Percentiles rank a stretch among this genome's conserved stretches.
Evolutionary conservation across 2,113 vertebrate genomes (phyloP).

Genomic region (Ameiurus melas): DNA sequence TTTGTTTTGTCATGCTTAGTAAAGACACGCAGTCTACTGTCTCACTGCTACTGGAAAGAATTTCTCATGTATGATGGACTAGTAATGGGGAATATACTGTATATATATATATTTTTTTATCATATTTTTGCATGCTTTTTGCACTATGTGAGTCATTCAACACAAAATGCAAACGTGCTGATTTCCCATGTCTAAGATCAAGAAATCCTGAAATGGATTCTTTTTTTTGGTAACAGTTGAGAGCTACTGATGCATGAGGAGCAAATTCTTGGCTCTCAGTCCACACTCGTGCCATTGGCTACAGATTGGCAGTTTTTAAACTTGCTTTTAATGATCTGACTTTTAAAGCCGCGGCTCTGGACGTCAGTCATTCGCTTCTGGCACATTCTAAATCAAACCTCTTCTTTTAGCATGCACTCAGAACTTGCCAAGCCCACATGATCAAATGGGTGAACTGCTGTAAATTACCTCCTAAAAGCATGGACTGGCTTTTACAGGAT

Average conservation of each 20-base stretch:
- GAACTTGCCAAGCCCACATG: neutral
- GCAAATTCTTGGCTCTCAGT: constrained; percentile 15
- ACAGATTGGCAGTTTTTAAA: constrained; percentile 17
- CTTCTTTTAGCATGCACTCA: constrained; percentile 16
- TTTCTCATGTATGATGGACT: neutral
- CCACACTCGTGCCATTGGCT: constrained; percentile 5
- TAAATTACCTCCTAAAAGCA: constrained; percentile 15
- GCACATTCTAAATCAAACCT: constrained; percentile 24
- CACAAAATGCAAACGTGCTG: neutral
- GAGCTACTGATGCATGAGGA: constrained; percentile 21
- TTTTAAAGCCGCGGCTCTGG: constrained; percentile 9
- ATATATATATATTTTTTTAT: neutral
- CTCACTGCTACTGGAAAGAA: neutral
- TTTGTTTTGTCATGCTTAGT: neutral
- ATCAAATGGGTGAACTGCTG: constrained; percentile 29
- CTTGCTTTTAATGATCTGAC: constrained; percentile 36
- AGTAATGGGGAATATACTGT: neutral
- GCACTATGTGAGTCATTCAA: neutral
- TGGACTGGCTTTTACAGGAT: constrained; percentile 21
- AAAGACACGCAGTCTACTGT: neutral
- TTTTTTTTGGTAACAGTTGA: constrained; percentile 12
- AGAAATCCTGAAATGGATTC: neutral
- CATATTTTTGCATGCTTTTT: neutral
- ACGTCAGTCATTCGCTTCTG: constrained; percentile 1
- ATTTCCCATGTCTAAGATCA: constrained; percentile 3